Percentiles rank a stretch among this genome's conserved stretches.
Conservation (phyloP, 2,113 vertebrate genomes). For the Neodontobutis hainanensis region DNA sequence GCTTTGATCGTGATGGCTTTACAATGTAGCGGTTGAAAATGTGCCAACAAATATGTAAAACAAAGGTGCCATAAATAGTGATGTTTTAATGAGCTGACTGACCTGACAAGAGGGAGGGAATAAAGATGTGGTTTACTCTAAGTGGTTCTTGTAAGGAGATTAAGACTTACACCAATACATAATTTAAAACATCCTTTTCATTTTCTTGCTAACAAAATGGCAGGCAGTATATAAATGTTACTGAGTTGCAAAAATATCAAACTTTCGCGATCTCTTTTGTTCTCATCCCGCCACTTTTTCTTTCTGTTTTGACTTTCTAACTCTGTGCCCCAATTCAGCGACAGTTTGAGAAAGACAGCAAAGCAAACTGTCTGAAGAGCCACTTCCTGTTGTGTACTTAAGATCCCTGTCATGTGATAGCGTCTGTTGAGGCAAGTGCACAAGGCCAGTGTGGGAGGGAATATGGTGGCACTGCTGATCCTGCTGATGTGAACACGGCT, state of each 20-base stretch:
- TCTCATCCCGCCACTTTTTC: conserved; percentile 8
- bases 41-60: conserved; percentile 17
- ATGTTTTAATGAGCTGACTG: conserved; percentile 20
- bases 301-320: conserved; percentile 34
- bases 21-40: conserved; percentile 19
- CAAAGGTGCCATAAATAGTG: background rate
- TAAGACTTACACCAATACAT: conserved; percentile 7
- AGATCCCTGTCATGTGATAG: conserved; percentile 73
- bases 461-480: conserved; percentile 71
- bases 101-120: conserved; percentile 6
- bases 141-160: conserved; percentile 11
- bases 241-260: background rate
- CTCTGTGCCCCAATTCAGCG: conserved; percentile 39
- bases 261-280: background rate
- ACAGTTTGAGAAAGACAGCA: conserved; percentile 62
- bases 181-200: background rate
- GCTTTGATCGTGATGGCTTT: conserved; percentile 17
- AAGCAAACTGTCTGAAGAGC: conserved; percentile 73
- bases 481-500: conserved; percentile 67
- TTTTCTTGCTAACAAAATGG: conserved; percentile 1
- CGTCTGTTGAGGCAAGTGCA: conserved; percentile 56
- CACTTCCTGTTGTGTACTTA: conserved; percentile 78
- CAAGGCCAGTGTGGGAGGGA: conserved; percentile 62
- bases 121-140: conserved; percentile 26
- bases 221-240: background rate